Percentiles rank a stretch among this genome's conserved stretches.
Evolutionary conservation across 2,888 invertebrate species (phyloP).

Genomic region (Mimas tiliae): DNA sequence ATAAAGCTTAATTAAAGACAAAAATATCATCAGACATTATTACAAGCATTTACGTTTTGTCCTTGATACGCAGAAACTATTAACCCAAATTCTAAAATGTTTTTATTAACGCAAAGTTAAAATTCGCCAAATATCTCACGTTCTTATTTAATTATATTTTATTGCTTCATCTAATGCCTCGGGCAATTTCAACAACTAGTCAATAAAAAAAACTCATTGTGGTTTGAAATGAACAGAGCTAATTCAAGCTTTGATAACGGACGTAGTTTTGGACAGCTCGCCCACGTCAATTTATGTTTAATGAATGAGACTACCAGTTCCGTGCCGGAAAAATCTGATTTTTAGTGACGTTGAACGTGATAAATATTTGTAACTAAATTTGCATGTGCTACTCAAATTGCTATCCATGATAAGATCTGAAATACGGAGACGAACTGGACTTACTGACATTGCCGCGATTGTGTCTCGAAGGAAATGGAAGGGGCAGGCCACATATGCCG

Average conservation of each 20-base stretch:
- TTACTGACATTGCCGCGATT: no score
- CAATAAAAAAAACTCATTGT: slow-evolving; percentile 1
- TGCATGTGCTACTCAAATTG: no score
- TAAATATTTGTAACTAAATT: not conserved
- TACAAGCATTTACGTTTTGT: no score
- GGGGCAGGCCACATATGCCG: no score
- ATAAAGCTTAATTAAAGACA: no score
- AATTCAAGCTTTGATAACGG: slow-evolving; percentile 8
- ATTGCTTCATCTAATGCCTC: not conserved
- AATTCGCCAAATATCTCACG: not conserved
- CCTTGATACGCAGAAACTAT: not conserved
- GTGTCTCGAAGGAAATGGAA: no score
- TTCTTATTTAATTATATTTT: not conserved
- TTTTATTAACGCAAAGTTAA: not conserved
- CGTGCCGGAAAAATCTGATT: not conserved
- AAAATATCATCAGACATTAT: no score
- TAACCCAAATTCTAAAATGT: not conserved
- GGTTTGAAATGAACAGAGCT: slow-evolving; percentile 1
- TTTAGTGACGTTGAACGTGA: not conserved
- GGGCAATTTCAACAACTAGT: not conserved
- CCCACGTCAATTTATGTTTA: slow-evolving; percentile 17
- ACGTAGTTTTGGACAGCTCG: slow-evolving; percentile 1
- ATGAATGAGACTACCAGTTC: slow-evolving; percentile 21
- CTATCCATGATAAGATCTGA: no score
- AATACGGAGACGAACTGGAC: no score